Base-by-base conservation (phyloP, 2,797 vertebrate species). In the Graptemys geographica region DNA sequence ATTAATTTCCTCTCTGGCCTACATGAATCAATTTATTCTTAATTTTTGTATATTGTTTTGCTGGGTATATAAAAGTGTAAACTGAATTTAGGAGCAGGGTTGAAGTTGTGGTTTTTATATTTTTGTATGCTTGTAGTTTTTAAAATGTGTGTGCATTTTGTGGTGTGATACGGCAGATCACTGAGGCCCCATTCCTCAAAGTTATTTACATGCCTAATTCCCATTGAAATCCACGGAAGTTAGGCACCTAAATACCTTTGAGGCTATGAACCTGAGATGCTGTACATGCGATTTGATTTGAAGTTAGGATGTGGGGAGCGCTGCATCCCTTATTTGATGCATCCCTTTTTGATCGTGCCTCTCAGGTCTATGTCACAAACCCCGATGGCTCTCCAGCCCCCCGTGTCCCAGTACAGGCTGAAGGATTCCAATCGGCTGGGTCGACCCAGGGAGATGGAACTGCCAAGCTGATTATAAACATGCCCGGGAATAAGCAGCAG, bases 341-440 rank as follows among this genome's bases (percentile, higher is more conserved):
- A 33, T 52, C 62, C 23, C 16, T 56, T 78, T 47, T 23, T 15
- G 25, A 2, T 1, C 0, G 0, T 15, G 0, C 41, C 28, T 41
- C 52, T 33, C 86, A 99, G 99, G 97, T 99, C 69, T 98, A 97
- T 0, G 98, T 99, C 90, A 89, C 98, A 1, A 99, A 99, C 93
- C 99, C 99, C 0, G 99, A 99, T 5, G 94, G 90, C 8, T 98
- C 97, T 16, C 99, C 99, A 0, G 99, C 99, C 6, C 0, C 25
- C 0, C 76, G 47, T 0, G 21, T 99, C 28, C 8, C 88, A 0
- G 96, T 99, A 86, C 69, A 92, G 74, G 95, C 98, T 1, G 18
- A 89, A 0, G 93, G 90, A 4, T 96, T 91, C 3, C 0, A 33
- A 0, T 93, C 95, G 2, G 2, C 5, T 0, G 98, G 97, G 13